A percentile compares a stretch with the other conserved stretches of the same genome.
These are phyloP conservation scores for Drosophila sucinea DNA, from an alignment of 1,140 invertebrate genomes.

Conservation along the genomic window DNA sequence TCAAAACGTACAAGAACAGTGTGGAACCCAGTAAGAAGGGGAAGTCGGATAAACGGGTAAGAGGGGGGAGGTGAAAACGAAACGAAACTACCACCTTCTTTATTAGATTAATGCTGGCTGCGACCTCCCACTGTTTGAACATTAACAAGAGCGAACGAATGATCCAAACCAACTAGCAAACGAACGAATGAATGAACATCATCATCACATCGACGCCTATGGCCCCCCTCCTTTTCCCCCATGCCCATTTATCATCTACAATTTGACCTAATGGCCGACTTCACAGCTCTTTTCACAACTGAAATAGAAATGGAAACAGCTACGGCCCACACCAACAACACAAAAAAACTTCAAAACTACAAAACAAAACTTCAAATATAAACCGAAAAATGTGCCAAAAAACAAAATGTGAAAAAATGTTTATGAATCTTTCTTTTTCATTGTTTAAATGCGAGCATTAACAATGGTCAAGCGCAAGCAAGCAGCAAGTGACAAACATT, in stretches of 20 bases:
- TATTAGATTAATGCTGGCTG: conserved; percentile 67
- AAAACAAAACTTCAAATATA: conserved; percentile 39
- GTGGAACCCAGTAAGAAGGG: neutral
- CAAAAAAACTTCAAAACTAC: neutral
- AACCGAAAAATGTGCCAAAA: conserved; percentile 46
- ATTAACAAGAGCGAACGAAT: conserved; percentile 1
- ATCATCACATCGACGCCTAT: conserved; percentile 55
- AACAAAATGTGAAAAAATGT: conserved; percentile 27
- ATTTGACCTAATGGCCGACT: conserved; percentile 80
- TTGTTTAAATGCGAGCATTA: conserved; percentile 18
- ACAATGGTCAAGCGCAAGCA: conserved; percentile 25
- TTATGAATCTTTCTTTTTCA: conserved; percentile 13
- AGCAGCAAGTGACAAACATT: conserved; percentile 53
- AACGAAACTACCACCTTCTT: conserved; percentile 65
- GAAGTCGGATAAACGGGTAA: neutral
- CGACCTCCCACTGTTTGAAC: conserved; percentile 57
- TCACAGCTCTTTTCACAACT: conserved; percentile 67
- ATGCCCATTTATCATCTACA: conserved; percentile 68
- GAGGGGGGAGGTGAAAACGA: conserved; percentile 1
- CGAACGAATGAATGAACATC: conserved; percentile 31
- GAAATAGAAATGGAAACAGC: conserved; percentile 36
- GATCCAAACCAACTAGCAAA: neutral
- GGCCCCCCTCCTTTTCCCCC: conserved; percentile 27
- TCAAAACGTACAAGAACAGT: conserved; percentile 19
- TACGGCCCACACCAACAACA: conserved; percentile 36